A percentile compares a stretch with the other conserved stretches of the same genome.
Evolutionary conservation across 1,140 invertebrate genomes (phyloP).

Genomic region (Bathynomus jamesi): DNA sequence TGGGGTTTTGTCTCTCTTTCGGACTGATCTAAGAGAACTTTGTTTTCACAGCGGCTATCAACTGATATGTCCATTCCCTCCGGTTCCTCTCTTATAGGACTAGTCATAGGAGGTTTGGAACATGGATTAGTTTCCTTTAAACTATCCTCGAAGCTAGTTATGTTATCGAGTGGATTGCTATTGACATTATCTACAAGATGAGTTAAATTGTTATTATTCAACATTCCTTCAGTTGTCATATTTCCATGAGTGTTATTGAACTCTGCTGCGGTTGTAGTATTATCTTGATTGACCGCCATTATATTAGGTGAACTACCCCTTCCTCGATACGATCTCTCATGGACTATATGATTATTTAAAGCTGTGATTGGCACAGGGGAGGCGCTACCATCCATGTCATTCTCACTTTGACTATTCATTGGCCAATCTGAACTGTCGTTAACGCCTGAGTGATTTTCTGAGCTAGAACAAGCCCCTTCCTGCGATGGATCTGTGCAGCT

Average conservation of each 20-base stretch:
- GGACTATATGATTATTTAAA: slow-evolving; percentile 5
- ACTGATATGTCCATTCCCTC: slow-evolving; percentile 37
- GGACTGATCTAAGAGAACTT: slow-evolving; percentile 33
- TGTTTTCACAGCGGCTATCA: slow-evolving; percentile 35
- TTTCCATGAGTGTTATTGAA: not conserved
- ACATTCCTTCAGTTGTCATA: not conserved
- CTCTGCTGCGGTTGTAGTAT: not conserved
- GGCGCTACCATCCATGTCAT: slow-evolving; percentile 37
- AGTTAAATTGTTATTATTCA: slow-evolving; percentile 17
- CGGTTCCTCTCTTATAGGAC: slow-evolving; percentile 35
- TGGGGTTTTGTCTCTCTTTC: slow-evolving; percentile 34
- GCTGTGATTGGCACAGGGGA: slow-evolving; percentile 25
- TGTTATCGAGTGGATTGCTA: slow-evolving; percentile 34
- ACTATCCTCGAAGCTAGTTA: slow-evolving; percentile 41
- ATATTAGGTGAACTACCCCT: not conserved
- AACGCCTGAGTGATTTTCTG: slow-evolving; percentile 35
- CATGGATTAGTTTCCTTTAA: slow-evolving; percentile 40
- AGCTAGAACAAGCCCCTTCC: slow-evolving; percentile 36
- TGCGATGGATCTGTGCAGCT: slow-evolving; percentile 37
- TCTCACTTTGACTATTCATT: slow-evolving; percentile 38
- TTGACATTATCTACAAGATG: slow-evolving; percentile 20
- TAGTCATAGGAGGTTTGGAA: slow-evolving; percentile 35
- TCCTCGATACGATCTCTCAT: not conserved
- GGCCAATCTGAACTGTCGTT: slow-evolving; percentile 39
- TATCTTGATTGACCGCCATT: not conserved